A percentile compares a stretch with the other conserved stretches of the same genome.
Evolutionary conservation across 2,888 invertebrate genomes (phyloP).

Genomic region (Brachypalpus laphriformis): DNA sequence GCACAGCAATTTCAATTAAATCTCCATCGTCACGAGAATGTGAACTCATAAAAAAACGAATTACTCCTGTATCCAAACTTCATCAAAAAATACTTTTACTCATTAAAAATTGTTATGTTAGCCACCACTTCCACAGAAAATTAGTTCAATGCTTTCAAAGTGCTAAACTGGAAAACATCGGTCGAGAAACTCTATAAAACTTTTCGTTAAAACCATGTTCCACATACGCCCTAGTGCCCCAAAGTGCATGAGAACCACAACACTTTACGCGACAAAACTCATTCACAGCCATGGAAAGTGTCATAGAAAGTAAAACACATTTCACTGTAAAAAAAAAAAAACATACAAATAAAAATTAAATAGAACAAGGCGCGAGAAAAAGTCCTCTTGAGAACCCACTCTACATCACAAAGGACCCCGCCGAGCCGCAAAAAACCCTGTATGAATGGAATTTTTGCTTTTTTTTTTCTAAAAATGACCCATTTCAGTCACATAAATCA

Average conservation of each 20-base stretch:
- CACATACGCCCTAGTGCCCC: not conserved
- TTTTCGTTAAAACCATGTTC: not conserved
- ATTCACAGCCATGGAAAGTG: not conserved
- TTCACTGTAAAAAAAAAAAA: not conserved
- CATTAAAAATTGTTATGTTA: not conserved
- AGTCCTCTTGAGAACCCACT: not conserved
- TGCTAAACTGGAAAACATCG: not conserved
- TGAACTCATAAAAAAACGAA: not conserved
- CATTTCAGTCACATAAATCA: slow-evolving; percentile 36
- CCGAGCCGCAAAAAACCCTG: not conserved
- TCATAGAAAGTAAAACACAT: not conserved
- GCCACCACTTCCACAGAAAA: not conserved
- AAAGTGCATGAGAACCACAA: not conserved
- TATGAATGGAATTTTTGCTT: not conserved
- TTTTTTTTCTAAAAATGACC: slow-evolving; percentile 14
- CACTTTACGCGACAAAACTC: not conserved
- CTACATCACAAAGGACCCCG: not conserved
- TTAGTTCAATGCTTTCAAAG: not conserved
- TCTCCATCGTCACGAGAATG: not conserved
- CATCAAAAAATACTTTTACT: not conserved
- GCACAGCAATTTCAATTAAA: no score
- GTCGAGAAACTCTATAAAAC: not conserved
- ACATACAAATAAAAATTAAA: not conserved
- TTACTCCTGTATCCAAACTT: not conserved
- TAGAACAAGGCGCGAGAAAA: not conserved